phyloP scores from a whole-genome alignment of 2,888 invertebrate species.

The Drosophila eohydei region DNA sequence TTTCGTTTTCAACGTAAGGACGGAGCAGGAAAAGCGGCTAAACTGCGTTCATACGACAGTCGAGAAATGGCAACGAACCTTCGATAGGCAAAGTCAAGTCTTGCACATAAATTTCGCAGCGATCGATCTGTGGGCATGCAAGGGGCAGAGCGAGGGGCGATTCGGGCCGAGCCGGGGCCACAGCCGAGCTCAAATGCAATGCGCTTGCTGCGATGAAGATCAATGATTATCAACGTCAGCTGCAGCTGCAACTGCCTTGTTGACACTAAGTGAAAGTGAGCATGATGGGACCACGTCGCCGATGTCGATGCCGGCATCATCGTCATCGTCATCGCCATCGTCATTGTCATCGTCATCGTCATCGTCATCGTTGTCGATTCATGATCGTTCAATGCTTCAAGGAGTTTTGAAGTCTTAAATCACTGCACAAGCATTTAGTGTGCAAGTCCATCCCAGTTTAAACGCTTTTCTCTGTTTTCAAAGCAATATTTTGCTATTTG shows the following conservation, averaged over 20 bases:
- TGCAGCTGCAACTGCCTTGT: conserved; percentile 60
- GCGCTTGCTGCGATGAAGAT: conserved; percentile 77
- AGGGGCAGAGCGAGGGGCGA: conserved; percentile 2
- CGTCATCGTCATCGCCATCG: conserved; percentile 31
- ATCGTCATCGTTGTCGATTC: conserved; percentile 40
- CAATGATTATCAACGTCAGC: conserved; percentile 81
- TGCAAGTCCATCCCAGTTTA: background rate
- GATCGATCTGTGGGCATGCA: conserved; percentile 34
- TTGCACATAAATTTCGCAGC: conserved; percentile 73
- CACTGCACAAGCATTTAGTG: conserved; percentile 2
- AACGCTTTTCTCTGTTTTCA: background rate
- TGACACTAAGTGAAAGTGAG: conserved; percentile 81
- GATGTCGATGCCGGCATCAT: conserved; percentile 27
- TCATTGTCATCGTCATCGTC: conserved; percentile 21
- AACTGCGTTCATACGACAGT: conserved; percentile 52
- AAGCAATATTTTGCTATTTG: background rate
- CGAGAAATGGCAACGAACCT: conserved; percentile 78
- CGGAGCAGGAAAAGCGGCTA: conserved; percentile 42
- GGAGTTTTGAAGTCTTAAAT: conserved; percentile 23
- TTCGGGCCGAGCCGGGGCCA: conserved; percentile 3
- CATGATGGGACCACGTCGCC: conserved; percentile 69
- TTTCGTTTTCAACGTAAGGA: conserved; percentile 77
- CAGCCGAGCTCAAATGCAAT: conserved; percentile 39
- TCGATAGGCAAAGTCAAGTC: conserved; percentile 74
- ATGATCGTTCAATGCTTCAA: conserved; percentile 28